Conservation (phyloP, 1,140 invertebrate species). For the Drosophila kikkawai region DNA sequence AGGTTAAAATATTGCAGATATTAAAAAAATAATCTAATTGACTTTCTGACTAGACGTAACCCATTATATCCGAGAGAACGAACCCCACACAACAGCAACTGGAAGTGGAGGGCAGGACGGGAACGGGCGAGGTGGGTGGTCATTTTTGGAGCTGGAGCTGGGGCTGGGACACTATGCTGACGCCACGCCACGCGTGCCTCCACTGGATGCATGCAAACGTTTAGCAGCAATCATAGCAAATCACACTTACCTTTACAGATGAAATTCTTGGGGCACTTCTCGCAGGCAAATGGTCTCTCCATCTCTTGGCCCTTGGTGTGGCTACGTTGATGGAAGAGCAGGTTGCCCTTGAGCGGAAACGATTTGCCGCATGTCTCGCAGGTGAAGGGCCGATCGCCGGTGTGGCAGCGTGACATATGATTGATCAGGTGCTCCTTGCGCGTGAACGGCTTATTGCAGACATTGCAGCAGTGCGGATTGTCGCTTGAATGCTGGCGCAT, state of each 20-base stretch:
- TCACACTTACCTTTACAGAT: slow-evolving; percentile 93
- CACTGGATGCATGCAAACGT: slow-evolving; percentile 48
- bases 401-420: slow-evolving; percentile 93
- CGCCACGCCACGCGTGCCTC: slow-evolving; percentile 69
- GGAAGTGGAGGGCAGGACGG: neutral
- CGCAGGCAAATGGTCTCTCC: slow-evolving; percentile 96
- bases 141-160: slow-evolving; percentile 11
- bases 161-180: slow-evolving; percentile 69
- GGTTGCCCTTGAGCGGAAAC: slow-evolving; percentile 94
- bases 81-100: slow-evolving; percentile 28
- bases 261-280: slow-evolving; percentile 98
- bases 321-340: slow-evolving; percentile 97
- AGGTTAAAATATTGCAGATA: neutral
- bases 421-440: slow-evolving; percentile 92
- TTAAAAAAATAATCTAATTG: neutral
- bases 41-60: slow-evolving; percentile 4
- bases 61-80: slow-evolving; percentile 2
- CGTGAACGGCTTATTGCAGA: slow-evolving; percentile 94
- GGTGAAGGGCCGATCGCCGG: slow-evolving; percentile 93
- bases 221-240: slow-evolving; percentile 32
- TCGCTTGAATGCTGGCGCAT: slow-evolving; percentile 91
- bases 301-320: slow-evolving; percentile 94
- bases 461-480: slow-evolving; percentile 92
- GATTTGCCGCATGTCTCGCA: slow-evolving; percentile 94
- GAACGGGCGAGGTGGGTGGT: neutral